These are phyloP conservation scores for Telenomus remus DNA, from an alignment of 1,140 invertebrate species.

Conservation along the genomic window DNA sequence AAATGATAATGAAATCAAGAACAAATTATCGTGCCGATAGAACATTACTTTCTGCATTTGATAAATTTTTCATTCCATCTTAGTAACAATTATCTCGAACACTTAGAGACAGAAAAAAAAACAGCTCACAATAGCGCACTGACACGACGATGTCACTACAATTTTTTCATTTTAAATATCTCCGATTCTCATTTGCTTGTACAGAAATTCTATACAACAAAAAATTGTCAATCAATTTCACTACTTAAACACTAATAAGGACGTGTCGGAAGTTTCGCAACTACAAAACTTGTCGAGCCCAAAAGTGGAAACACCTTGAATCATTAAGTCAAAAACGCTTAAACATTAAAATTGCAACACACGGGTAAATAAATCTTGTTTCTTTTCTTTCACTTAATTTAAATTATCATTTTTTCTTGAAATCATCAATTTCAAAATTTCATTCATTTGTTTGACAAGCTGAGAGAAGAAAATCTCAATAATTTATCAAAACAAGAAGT, in stretches of 20 bases:
- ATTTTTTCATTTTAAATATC: slow-evolving; percentile 32
- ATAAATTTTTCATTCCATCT: slow-evolving; percentile 13
- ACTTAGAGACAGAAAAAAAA: slow-evolving; percentile 10
- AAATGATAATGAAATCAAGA: slow-evolving; percentile 3
- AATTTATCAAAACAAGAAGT: slow-evolving; percentile 6
- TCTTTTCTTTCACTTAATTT: slow-evolving; percentile 1
- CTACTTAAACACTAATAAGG: slow-evolving; percentile 48
- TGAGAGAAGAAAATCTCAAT: neutral
- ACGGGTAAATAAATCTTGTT: slow-evolving; percentile 24
- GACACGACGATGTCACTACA: slow-evolving; percentile 42
- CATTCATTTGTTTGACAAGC: neutral
- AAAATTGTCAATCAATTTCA: slow-evolving; percentile 36
- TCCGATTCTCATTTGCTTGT: slow-evolving; percentile 2
- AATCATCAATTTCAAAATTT: neutral
- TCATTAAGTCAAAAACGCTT: slow-evolving; percentile 44
- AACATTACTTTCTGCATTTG: neutral
- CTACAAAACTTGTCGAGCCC: slow-evolving; percentile 12
- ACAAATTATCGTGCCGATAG: neutral
- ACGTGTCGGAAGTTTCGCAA: slow-evolving; percentile 13
- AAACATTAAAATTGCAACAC: slow-evolving; percentile 51
- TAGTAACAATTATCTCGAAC: slow-evolving; percentile 28
- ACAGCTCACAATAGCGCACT: slow-evolving; percentile 25
- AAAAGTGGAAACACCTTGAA: slow-evolving; percentile 42
- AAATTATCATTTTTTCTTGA: slow-evolving; percentile 4
- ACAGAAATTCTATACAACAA: slow-evolving; percentile 14